Evolutionary conservation across 2,888 invertebrate species (phyloP).

Genomic region (Apomyelois bistriatella): DNA sequence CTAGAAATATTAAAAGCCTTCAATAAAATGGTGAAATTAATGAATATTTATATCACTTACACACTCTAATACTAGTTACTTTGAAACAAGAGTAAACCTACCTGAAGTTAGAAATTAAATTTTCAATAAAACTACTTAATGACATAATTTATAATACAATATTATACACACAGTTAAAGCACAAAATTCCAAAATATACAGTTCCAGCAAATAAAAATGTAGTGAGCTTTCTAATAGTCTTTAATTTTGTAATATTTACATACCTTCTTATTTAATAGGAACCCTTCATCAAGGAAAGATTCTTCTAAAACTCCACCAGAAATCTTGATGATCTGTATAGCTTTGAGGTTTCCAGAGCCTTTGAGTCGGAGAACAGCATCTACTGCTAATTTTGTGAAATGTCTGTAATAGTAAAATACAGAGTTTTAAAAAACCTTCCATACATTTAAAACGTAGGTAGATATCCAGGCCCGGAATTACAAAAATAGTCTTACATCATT

Average conservation of each 20-base stretch:
- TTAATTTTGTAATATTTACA: not conserved
- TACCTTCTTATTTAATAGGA: slow-evolving; percentile 96
- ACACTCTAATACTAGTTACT: too few species aligned
- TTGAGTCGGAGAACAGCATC: slow-evolving; percentile 97
- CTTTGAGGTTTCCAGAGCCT: slow-evolving; percentile 95
- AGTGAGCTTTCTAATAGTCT: not conserved
- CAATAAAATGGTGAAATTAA: slow-evolving; percentile 11
- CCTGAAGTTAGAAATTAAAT: too few species aligned
- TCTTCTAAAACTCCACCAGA: slow-evolving; percentile 95
- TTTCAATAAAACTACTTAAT: too few species aligned
- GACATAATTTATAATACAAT: too few species aligned
- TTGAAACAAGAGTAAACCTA: too few species aligned
- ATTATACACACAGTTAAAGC: too few species aligned
- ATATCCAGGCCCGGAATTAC: not conserved
- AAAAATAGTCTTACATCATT: too few species aligned
- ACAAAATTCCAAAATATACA: too few species aligned
- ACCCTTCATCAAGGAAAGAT: slow-evolving; percentile 97
- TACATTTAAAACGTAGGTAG: too few species aligned
- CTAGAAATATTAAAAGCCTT: slow-evolving; percentile 30
- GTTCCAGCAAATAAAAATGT: slow-evolving; percentile 5
- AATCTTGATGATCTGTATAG: slow-evolving; percentile 99
- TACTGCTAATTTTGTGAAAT: slow-evolving; percentile 96
- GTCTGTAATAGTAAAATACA: slow-evolving; percentile 44
- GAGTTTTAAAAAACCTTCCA: not conserved
- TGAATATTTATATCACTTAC: too few species aligned